A percentile compares a stretch with the other conserved stretches of the same genome.
These are phyloP conservation scores for Volucella inflata DNA, from an alignment of 2,888 invertebrate genomes.

Conservation along the genomic window DNA sequence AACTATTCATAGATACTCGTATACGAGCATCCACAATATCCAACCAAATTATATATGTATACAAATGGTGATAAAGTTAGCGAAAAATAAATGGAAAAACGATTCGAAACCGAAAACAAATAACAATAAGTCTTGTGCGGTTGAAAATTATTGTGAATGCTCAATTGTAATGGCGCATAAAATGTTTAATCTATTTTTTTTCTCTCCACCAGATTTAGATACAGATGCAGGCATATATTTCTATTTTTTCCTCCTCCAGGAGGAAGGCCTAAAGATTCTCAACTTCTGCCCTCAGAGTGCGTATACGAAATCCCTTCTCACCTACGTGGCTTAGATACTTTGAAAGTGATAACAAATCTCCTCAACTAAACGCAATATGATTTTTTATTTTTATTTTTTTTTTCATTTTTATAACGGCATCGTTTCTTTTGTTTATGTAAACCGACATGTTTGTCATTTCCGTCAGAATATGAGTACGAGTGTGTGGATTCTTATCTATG, in stretches of 20 bases:
- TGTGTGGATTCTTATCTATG: constrained; percentile 26
- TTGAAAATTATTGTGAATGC: constrained; percentile 36
- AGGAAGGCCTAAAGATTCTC: too few species aligned
- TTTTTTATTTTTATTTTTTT: background rate
- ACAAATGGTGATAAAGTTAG: constrained; percentile 48
- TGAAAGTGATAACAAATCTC: background rate
- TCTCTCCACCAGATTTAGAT: background rate
- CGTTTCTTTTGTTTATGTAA: constrained; percentile 5
- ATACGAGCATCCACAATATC: background rate
- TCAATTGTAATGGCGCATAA: constrained; percentile 43
- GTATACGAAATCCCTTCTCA: too few species aligned
- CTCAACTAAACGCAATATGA: background rate
- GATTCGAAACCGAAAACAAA: constrained; percentile 60
- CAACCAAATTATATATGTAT: too few species aligned
- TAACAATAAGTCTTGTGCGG: constrained; percentile 59
- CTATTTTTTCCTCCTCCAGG: too few species aligned
- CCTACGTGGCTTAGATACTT: too few species aligned
- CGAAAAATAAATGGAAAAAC: constrained; percentile 41
- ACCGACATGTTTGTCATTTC: constrained; percentile 11
- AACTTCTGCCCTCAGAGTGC: too few species aligned
- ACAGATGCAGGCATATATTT: background rate
- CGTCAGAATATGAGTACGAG: background rate
- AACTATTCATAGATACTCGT: background rate
- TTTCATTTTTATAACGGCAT: constrained; percentile 12
- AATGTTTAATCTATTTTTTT: constrained; percentile 43